A percentile compares a stretch with the other conserved stretches of the same genome.
These are phyloP conservation scores for Alosa alosa DNA, from an alignment of 2,113 vertebrate genomes.

Conservation along the genomic window DNA sequence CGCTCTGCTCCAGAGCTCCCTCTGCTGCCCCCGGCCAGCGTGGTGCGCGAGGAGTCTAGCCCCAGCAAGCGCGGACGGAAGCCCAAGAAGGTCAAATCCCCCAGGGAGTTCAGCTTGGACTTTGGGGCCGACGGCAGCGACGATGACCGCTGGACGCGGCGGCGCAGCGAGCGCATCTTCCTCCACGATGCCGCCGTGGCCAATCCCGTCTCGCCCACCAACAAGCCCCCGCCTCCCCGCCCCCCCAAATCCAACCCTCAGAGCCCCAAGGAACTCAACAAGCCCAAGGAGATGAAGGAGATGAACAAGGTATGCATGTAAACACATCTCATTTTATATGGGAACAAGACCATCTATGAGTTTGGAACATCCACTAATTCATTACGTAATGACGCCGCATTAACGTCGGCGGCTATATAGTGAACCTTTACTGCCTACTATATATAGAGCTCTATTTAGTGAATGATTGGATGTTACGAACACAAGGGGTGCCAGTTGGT, in stretches of 20 bases:
- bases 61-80: slow-evolving; percentile 77
- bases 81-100: slow-evolving; percentile 78
- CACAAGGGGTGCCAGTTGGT: too few species aligned
- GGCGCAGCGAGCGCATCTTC: slow-evolving; percentile 94
- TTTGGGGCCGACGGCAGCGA: slow-evolving; percentile 81
- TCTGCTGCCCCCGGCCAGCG: slow-evolving; percentile 52
- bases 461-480: too few species aligned
- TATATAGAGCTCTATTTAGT: too few species aligned
- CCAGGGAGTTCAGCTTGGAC: slow-evolving; percentile 82
- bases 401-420: too few species aligned
- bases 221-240: slow-evolving; percentile 58
- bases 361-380: background rate
- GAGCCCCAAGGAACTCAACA: slow-evolving; percentile 74
- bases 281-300: slow-evolving; percentile 75
- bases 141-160: slow-evolving; percentile 88
- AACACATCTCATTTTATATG: too few species aligned
- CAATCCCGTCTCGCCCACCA: slow-evolving; percentile 59
- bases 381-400: too few species aligned
- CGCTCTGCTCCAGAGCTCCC: slow-evolving; percentile 78
- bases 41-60: slow-evolving; percentile 57
- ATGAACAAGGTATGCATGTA: slow-evolving; percentile 62
- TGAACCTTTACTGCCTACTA: too few species aligned
- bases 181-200: slow-evolving; percentile 81
- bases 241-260: slow-evolving; percentile 71
- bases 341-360: background rate